Evolutionary conservation across 2,797 vertebrate species (phyloP), one percentile per base, ranked within the genome.

Genomic region (Diplodus puntazzo): DNA sequence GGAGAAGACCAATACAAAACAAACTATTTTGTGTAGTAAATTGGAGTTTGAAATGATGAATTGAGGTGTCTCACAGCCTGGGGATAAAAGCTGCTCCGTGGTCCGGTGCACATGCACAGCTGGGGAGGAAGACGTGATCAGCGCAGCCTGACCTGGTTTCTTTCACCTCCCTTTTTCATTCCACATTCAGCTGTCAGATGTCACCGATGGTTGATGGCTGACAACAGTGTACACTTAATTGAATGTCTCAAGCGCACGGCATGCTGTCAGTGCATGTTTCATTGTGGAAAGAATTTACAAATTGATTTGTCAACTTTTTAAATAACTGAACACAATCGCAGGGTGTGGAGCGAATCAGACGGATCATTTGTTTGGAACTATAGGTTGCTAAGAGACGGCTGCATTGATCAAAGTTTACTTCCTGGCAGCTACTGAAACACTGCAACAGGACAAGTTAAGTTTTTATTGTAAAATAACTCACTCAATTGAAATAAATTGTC

Each of bases 361-460:
- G 25, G 3, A 3, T 46, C 0, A 0, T 20, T 43, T 45, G 1
- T 50, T 49, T 74, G 52, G 21, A n/a, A 12, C 12, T 49, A 8
- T 49, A 8, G 2, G 43, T 69, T 63, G 62, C 62, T 34, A 42
- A 48, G 79, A 49, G 34, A 85, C 63, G 11, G n/a, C 53, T 23
- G 50, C 2, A 20, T 20, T 20, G 16, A 48, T 23, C 7, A 6
- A 34, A 27, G 14, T 70, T 73, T 16, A 75, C 54, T 69, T 43
- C 43, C 54, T 27, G 48, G 57, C 34, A 57, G 43, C 30, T 18
- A 23, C 6, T 48, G 4, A 30, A 53, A 63, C 0, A 18, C 18
- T 39, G 20, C 21, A 20, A 27, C 12, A 11, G 11, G 42, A 39
- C 39, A 39, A 2, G 34, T 34, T 34, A 6, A 9, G 1, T 39